Evolutionary conservation across 2,888 invertebrate species (phyloP).

Genomic region (Orthonychiurus folsomi): DNA sequence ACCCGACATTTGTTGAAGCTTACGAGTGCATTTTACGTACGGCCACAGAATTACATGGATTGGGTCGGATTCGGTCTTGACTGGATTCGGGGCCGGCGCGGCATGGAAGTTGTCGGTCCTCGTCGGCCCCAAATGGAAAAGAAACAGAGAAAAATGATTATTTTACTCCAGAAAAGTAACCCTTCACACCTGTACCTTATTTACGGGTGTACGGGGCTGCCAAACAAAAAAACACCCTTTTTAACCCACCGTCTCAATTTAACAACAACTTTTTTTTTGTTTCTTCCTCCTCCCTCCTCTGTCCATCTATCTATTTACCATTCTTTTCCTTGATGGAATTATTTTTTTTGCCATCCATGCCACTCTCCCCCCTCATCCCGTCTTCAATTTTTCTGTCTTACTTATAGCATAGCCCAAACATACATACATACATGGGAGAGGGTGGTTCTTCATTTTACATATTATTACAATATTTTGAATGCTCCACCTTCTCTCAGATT

Average conservation of each 20-base stretch:
- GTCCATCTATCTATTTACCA: background rate
- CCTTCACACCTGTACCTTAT: background rate
- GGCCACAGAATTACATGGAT: too few species aligned
- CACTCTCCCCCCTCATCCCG: too few species aligned
- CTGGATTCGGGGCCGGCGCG: too few species aligned
- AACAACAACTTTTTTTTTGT: background rate
- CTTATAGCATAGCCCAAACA: too few species aligned
- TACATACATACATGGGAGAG: too few species aligned
- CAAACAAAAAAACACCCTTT: background rate
- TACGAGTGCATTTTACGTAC: too few species aligned
- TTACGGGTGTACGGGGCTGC: background rate
- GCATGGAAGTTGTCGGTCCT: background rate
- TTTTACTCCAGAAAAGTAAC: background rate
- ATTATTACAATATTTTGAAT: too few species aligned
- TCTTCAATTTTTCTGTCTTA: too few species aligned
- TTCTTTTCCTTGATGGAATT: background rate
- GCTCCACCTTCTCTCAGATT: too few species aligned
- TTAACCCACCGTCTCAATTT: slow-evolving; percentile 1
- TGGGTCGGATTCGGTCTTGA: too few species aligned
- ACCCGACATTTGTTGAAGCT: background rate
- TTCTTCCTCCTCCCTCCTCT: background rate
- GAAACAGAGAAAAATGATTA: background rate
- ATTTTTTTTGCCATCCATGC: background rate
- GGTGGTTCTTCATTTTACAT: too few species aligned
- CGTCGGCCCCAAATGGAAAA: background rate